Evolutionary conservation across 1,140 invertebrate species (phyloP).

Genomic region (Pseudomyrmex pallidus): DNA sequence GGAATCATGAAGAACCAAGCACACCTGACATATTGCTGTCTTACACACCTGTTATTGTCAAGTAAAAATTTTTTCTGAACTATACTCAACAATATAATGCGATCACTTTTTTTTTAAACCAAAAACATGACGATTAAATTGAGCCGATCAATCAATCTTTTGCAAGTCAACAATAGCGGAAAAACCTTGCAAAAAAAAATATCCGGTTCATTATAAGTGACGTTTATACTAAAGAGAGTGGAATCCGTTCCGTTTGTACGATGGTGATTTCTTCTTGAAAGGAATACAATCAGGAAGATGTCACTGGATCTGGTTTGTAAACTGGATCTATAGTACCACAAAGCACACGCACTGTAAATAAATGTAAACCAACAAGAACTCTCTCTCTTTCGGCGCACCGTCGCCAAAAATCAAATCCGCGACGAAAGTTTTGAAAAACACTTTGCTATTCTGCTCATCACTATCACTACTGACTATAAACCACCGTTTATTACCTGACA

Average conservation of each 20-base stretch:
- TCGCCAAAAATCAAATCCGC: conserved; percentile 29
- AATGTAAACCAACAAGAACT: conserved; percentile 18
- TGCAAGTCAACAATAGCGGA: neutral
- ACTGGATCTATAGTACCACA: conserved; percentile 33
- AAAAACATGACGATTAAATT: neutral
- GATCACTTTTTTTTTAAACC: neutral
- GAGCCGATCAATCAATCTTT: neutral
- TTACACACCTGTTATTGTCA: neutral
- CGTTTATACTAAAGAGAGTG: neutral
- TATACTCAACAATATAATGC: no score
- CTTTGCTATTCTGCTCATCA: conserved; percentile 67
- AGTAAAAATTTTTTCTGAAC: neutral
- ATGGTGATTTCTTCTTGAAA: conserved; percentile 7
- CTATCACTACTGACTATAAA: conserved; percentile 50
- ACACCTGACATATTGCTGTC: conserved; percentile 1
- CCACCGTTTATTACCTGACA: conserved; percentile 35
- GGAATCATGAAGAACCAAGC: neutral
- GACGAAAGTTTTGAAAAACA: conserved; percentile 64
- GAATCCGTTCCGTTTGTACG: conserved; percentile 8
- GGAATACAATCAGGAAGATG: conserved; percentile 46
- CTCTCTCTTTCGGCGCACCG: neutral
- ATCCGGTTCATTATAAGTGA: conserved; percentile 8
- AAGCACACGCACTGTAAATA: conserved; percentile 70
- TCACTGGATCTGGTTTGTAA: conserved; percentile 57
- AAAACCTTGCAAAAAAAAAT: neutral